Percentiles rank a stretch among this genome's conserved stretches.
Conservation (phyloP, 2,113 vertebrate species). For the Oreochromis tanganicae region DNA sequence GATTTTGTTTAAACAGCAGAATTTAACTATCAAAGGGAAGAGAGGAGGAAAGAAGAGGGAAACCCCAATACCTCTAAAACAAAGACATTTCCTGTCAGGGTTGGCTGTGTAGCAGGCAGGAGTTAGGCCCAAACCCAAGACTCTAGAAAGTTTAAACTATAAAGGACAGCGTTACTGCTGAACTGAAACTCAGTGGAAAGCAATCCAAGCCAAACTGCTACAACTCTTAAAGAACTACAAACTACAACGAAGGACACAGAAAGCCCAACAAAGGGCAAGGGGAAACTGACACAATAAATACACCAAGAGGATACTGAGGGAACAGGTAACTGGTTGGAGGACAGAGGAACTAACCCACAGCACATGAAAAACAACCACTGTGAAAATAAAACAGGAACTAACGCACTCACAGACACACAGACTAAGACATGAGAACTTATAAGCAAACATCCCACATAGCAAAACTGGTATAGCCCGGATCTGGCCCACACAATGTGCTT, state of each 20-base stretch:
- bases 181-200: background rate
- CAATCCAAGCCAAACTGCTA: background rate
- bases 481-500: too few species aligned
- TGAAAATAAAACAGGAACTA: background rate
- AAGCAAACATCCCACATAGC: background rate
- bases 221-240: background rate
- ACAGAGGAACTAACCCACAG: too few species aligned
- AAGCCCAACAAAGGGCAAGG: too few species aligned
- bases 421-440: background rate
- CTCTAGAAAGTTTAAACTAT: background rate
- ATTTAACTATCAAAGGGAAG: background rate
- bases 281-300: too few species aligned
- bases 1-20: background rate
- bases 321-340: too few species aligned
- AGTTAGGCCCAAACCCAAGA: background rate
- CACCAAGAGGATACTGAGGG: too few species aligned
- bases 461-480: too few species aligned
- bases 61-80: background rate
- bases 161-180: background rate
- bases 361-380: background rate
- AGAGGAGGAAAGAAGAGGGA: background rate
- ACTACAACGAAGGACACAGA: background rate
- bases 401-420: background rate
- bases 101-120: background rate
- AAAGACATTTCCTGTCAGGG: background rate